These are phyloP conservation scores for Malaclemys terrapin DNA, from an alignment of 2,113 vertebrate species.

Conservation along the genomic window DNA sequence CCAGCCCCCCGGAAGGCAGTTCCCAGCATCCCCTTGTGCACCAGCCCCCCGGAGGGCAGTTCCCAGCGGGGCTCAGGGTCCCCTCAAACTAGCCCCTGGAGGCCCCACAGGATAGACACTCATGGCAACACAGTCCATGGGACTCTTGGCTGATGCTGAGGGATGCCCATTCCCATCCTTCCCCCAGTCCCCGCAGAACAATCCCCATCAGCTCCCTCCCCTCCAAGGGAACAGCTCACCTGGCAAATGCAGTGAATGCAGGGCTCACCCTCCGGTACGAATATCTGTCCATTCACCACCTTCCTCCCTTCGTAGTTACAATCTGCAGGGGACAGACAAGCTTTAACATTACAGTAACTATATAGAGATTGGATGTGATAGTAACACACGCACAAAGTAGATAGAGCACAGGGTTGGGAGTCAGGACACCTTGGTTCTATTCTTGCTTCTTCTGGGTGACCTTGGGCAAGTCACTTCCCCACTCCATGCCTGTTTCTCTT, in stretches of 20 bases:
- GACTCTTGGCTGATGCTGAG: accelerated
- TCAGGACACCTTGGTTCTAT: neutral
- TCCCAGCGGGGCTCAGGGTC: no score
- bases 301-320: conserved; percentile 86
- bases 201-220: accelerated
- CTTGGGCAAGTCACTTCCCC: neutral
- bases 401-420: neutral
- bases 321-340: conserved; percentile 55
- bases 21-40: neutral
- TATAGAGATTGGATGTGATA: neutral
- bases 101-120: neutral
- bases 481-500: neutral
- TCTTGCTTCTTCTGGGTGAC: neutral
- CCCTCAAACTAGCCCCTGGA: neutral
- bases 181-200: no score
- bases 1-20: neutral
- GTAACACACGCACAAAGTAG: neutral
- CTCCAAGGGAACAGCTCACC: conserved; percentile 64
- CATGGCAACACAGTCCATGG: neutral
- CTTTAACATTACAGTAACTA: neutral
- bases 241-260: conserved; percentile 81
- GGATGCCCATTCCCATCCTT: neutral
- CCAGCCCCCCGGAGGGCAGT: no score
- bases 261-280: conserved; percentile 79
- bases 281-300: conserved; percentile 81